Base-by-base conservation (phyloP, 2,113 vertebrate species). In the Onychorhynchus coronatus region DNA sequence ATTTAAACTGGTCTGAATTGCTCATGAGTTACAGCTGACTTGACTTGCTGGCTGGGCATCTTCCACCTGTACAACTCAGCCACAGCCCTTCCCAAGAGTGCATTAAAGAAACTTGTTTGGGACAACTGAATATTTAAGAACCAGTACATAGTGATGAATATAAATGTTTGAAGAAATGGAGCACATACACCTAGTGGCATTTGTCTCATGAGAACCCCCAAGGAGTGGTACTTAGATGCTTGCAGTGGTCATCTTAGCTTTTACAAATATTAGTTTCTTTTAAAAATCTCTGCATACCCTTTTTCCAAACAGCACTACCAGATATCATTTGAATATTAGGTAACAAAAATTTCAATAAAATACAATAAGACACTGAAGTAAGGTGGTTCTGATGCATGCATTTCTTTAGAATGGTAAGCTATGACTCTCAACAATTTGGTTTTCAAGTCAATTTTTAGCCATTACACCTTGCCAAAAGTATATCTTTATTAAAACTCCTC, bases 91-190 rank as follows among this genome's bases (percentile, higher is more conserved):
- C 31, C 65, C 17, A 44, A n/a, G 30, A 22, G 2, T 11, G 7
- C 1, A 1, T 42, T 67, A 47, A 44, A 63, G 47, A 63, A 58
- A 63, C 12, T 6, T 9, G 30, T 47, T 75, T 78, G 24, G 70
- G 72, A 50, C 28, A 39, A 30, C 13, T 37, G 33, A 56, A 41
- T 3, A 4, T 35, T 56, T 61, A 44, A 77, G 37, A 84, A 9
- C 17, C 39, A 37, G 28, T 39, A 31, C 18, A 67, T 17, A 14
- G 3, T 56, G 33, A 74, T 35, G 6, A 76, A 33, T 85, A 61
- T 11, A 82, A 87, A 55, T 52, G 12, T 44, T 90, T 80, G 67
- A 86, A 88, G 73, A 75, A 89, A 27, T 42, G 68, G 31, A 67
- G 17, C 8, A 52, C 8, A 23, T 47, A 39, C 11, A 6, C 1